Evolutionary conservation across 2,113 vertebrate genomes (phyloP).

Genomic region (Candoia aspera): DNA sequence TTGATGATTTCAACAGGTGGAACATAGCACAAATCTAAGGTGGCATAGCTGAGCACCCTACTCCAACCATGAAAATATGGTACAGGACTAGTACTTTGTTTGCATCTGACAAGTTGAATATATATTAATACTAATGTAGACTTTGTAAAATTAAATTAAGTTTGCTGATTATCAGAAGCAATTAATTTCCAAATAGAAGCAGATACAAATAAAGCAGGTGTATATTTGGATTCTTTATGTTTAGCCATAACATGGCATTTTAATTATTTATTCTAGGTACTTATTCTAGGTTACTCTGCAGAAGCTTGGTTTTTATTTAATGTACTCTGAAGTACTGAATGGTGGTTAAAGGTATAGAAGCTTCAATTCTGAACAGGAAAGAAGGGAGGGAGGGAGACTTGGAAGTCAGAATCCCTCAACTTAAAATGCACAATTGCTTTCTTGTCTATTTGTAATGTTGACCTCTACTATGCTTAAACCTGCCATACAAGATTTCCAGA

Average conservation of each 20-base stretch:
- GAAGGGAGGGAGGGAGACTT: neutral
- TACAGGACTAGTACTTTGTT: neutral
- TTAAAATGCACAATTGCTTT: neutral
- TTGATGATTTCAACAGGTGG: neutral
- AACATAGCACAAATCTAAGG: neutral
- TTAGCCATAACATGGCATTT: constrained; percentile 1
- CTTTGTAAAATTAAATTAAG: constrained; percentile 3
- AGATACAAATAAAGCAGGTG: constrained; percentile 17
- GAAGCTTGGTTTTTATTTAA: neutral
- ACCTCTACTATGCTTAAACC: neutral
- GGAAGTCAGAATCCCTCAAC: neutral
- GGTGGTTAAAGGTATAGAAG: constrained; percentile 5
- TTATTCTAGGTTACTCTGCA: neutral
- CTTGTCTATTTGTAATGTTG: neutral
- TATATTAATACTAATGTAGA: neutral
- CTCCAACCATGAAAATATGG: neutral
- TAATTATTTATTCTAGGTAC: neutral
- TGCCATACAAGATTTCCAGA: constrained; percentile 6
- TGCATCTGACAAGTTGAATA: constrained; percentile 28
- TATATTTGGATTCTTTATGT: constrained; percentile 11
- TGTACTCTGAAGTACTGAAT: neutral
- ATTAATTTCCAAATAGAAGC: rapidly evolving
- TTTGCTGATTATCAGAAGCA: constrained; percentile 14
- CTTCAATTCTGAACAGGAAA: neutral
- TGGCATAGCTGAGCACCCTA: neutral